phyloP scores from a whole-genome alignment of 2,888 invertebrate species.

The Auanema sp. region DNA sequence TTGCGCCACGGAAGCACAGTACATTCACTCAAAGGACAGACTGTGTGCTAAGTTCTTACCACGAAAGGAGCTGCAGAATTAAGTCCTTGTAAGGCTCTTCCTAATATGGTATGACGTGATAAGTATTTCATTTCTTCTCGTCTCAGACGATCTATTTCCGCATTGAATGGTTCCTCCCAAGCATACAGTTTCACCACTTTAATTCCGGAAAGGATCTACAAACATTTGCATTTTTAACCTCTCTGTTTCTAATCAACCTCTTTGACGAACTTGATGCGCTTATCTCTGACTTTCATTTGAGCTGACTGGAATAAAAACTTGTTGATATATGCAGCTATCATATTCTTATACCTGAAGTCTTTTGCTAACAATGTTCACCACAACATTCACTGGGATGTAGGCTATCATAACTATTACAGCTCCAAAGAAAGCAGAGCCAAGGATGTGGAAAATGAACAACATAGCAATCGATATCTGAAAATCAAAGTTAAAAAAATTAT shows the following conservation, averaged over 20 bases:
- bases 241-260: constrained; percentile 14
- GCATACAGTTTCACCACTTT: constrained; percentile 19
- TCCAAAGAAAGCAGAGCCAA: constrained; percentile 32
- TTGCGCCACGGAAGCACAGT: constrained; percentile 42
- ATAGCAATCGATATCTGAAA: constrained; percentile 27
- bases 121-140: constrained; percentile 9
- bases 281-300: constrained; percentile 29
- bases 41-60: constrained; percentile 15
- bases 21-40: background rate
- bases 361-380: constrained; percentile 25
- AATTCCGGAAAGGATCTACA: constrained; percentile 29
- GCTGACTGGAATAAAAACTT: constrained; percentile 21
- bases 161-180: constrained; percentile 17
- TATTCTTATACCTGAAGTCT: constrained; percentile 10
- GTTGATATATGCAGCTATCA: background rate
- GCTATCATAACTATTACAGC: constrained; percentile 24
- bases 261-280: constrained; percentile 30
- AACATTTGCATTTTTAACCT: too few relatives aligned
- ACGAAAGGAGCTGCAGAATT: constrained; percentile 36
- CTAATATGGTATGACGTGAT: constrained; percentile 10
- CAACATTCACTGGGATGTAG: constrained; percentile 25
- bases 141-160: constrained; percentile 15
- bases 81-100: constrained; percentile 29
- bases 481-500: background rate
- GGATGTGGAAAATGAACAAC: constrained; percentile 32